These are phyloP conservation scores for Therioaphis trifolii DNA, from an alignment of 2,888 invertebrate species.

Conservation along the genomic window DNA sequence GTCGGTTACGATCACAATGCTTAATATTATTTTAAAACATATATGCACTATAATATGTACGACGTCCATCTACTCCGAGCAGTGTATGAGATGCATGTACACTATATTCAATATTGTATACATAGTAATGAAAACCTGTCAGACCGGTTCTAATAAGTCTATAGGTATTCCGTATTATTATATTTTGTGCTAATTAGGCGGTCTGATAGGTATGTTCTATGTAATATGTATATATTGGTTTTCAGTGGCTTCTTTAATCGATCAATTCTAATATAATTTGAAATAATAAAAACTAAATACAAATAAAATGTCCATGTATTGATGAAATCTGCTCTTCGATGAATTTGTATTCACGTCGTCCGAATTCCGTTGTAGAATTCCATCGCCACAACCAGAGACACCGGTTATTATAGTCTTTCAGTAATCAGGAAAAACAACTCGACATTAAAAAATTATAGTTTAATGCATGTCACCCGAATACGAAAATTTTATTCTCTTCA, in stretches of 20 bases:
- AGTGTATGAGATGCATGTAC: background rate
- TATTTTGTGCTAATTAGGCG: constrained; percentile 55
- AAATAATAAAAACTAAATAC: too few species aligned
- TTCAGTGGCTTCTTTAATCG: background rate
- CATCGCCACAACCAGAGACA: too few species aligned
- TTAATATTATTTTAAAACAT: constrained; percentile 4
- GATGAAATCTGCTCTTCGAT: background rate
- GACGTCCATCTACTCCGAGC: background rate
- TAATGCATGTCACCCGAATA: too few species aligned
- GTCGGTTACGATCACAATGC: constrained; percentile 37
- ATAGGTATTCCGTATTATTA: constrained; percentile 23
- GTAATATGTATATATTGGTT: background rate
- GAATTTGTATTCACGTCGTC: background rate
- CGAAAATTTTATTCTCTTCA: too few species aligned
- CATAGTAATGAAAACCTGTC: constrained; percentile 36
- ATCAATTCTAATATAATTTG: background rate
- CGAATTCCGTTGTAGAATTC: background rate
- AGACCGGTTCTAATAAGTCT: constrained; percentile 39
- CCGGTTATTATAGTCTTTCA: too few species aligned
- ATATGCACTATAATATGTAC: background rate
- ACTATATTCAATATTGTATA: constrained; percentile 21
- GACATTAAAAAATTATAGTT: too few species aligned
- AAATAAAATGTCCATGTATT: too few species aligned
- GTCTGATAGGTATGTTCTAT: background rate
- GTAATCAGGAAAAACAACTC: too few species aligned